Conservation (phyloP, 2,888 invertebrate genomes). For the Dioctria linearis region DNA sequence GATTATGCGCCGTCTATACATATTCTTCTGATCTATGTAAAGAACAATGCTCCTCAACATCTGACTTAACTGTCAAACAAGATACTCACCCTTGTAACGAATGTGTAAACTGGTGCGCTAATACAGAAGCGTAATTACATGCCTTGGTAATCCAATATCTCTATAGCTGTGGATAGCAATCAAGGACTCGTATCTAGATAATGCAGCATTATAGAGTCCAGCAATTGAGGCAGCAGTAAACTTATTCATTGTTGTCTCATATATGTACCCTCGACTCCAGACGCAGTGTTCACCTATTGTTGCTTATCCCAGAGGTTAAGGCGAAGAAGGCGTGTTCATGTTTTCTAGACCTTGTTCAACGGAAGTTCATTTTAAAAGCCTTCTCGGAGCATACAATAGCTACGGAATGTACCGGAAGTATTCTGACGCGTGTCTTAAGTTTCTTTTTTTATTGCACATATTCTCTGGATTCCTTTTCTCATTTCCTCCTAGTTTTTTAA, state of each 20-base stretch:
- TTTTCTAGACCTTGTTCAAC: constrained; percentile 55
- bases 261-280: constrained; percentile 17
- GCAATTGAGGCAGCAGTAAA: constrained; percentile 7
- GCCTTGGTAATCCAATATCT: constrained; percentile 56
- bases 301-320: constrained; percentile 40
- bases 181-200: constrained; percentile 53
- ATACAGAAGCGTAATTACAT: constrained; percentile 38
- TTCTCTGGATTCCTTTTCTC: constrained; percentile 53
- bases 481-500: constrained; percentile 52
- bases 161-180: constrained; percentile 53
- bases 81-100: background rate
- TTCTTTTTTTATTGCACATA: constrained; percentile 57
- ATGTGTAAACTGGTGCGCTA: background rate
- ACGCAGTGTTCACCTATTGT: constrained; percentile 50
- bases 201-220: constrained; percentile 46
- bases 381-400: constrained; percentile 55
- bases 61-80: constrained; percentile 58
- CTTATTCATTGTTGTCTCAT: constrained; percentile 16
- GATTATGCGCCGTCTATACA: background rate
- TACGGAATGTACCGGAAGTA: constrained; percentile 61
- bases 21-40: background rate
- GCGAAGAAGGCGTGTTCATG: constrained; percentile 56
- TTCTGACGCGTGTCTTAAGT: constrained; percentile 63
- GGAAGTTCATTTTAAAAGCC: constrained; percentile 58
- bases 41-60: constrained; percentile 43